phyloP scores from a whole-genome alignment of 2,888 invertebrate species.

The Lycocerus yunnanus region DNA sequence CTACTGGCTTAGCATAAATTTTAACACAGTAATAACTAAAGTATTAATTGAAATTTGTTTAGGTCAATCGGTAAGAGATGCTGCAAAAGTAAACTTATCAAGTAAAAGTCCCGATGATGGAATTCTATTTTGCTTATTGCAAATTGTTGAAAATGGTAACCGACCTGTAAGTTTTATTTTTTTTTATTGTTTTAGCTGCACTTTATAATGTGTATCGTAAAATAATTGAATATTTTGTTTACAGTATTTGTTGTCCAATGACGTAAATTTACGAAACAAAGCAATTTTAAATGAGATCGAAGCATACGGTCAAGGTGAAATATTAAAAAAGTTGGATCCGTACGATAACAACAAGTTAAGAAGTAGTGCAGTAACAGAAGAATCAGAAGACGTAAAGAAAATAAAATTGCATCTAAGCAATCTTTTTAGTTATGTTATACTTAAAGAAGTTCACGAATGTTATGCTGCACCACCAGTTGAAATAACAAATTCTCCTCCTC shows the following conservation, averaged over 20 bases:
- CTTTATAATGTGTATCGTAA: background rate
- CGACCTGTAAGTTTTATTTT: conserved; percentile 5
- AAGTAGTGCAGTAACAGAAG: conserved; percentile 13
- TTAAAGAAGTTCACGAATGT: conserved; percentile 63
- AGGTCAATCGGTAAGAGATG: conserved; percentile 64
- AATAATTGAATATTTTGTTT: conserved; percentile 31
- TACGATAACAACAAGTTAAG: background rate
- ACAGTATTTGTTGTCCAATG: conserved; percentile 64
- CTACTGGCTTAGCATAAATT: too few relatives aligned
- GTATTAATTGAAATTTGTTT: conserved; percentile 34
- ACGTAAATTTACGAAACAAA: conserved; percentile 64
- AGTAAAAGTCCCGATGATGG: conserved; percentile 64
- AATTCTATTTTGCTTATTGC: conserved; percentile 63
- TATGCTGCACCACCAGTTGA: conserved; percentile 62
- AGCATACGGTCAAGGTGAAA: conserved; percentile 42
- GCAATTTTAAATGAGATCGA: conserved; percentile 58
- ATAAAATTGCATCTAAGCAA: conserved; percentile 40
- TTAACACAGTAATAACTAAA: background rate
- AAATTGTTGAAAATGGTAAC: conserved; percentile 46
- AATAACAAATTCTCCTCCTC: conserved; percentile 58
- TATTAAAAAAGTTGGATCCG: conserved; percentile 28
- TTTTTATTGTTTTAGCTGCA: too few relatives aligned
- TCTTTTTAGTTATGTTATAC: conserved; percentile 47
- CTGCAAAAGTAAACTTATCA: conserved; percentile 60
- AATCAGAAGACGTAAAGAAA: conserved; percentile 32